Percentiles rank a stretch among this genome's conserved stretches.
These are phyloP conservation scores for Hylaeus anthracinus DNA, from an alignment of 1,140 invertebrate species.

Conservation along the genomic window DNA sequence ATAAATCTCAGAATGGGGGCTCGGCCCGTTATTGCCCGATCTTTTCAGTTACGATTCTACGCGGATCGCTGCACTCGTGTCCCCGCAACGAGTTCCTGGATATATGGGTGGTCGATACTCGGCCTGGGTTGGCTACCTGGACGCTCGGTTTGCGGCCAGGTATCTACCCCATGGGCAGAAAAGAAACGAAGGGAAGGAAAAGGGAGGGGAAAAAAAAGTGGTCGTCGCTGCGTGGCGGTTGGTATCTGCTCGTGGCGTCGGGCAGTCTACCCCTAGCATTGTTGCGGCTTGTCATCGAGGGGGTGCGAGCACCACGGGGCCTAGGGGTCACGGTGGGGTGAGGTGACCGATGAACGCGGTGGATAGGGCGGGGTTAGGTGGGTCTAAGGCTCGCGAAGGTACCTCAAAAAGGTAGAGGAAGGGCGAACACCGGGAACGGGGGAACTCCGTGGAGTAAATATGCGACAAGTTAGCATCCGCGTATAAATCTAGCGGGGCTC, in stretches of 20 bases:
- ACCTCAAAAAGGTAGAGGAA: conserved; percentile 46
- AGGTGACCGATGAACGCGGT: conserved; percentile 18
- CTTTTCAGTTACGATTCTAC: conserved; percentile 42
- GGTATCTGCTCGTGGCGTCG: conserved; percentile 62
- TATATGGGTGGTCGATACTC: conserved; percentile 58
- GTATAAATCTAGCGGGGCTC: conserved; percentile 79
- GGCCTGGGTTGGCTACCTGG: conserved; percentile 45
- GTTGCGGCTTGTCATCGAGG: conserved; percentile 65
- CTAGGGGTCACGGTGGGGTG: not conserved
- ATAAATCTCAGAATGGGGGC: conserved; percentile 12
- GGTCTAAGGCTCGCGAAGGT: conserved; percentile 28
- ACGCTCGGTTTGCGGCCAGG: conserved; percentile 48
- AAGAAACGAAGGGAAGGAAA: conserved; percentile 17
- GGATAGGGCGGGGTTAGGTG: conserved; percentile 5
- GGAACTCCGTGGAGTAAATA: conserved; percentile 73
- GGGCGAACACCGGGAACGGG: conserved; percentile 13
- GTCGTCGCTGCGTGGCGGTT: conserved; percentile 50
- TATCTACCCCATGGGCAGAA: conserved; percentile 40
- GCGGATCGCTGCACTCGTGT: conserved; percentile 37
- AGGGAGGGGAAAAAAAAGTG: conserved; percentile 32
- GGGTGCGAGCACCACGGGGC: conserved; percentile 37
- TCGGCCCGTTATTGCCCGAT: conserved; percentile 30
- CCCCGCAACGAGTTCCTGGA: conserved; percentile 22
- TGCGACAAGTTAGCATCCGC: conserved; percentile 80
- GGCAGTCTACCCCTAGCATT: conserved; percentile 59